Evolutionary conservation across 2,888 invertebrate species (phyloP).

Genomic region (Drosophila mercatorum): DNA sequence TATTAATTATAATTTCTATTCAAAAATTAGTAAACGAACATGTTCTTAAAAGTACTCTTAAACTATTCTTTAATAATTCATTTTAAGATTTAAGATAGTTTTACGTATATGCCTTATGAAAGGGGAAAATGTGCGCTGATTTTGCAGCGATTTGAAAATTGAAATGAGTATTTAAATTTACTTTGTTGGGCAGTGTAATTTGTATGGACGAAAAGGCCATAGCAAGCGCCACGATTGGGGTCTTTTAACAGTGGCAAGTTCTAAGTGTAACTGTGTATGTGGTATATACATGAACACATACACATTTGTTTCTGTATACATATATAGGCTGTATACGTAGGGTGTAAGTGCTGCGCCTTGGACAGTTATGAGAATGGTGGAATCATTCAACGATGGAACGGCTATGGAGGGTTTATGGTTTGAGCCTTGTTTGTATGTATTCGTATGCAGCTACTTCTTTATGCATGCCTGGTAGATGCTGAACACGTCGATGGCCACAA

Average conservation of each 20-base stretch:
- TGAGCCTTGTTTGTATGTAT: background rate
- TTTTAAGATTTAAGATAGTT: too few relatives aligned
- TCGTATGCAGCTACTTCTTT: constrained; percentile 35
- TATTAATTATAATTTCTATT: too few relatives aligned
- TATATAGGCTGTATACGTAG: background rate
- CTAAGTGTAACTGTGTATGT: background rate
- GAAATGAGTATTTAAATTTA: too few relatives aligned
- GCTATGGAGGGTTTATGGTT: constrained; percentile 10
- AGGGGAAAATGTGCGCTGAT: too few relatives aligned
- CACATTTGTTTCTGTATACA: background rate
- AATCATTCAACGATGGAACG: constrained; percentile 45
- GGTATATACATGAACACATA: background rate
- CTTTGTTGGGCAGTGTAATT: background rate
- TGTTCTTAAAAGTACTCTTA: too few relatives aligned
- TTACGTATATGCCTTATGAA: too few relatives aligned
- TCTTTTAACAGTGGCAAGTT: too few relatives aligned
- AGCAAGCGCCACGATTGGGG: too few relatives aligned
- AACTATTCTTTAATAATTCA: too few relatives aligned
- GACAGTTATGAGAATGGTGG: background rate
- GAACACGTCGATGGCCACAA: constrained; percentile 82
- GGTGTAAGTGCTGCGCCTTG: background rate
- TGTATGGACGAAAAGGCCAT: background rate
- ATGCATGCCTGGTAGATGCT: constrained; percentile 79
- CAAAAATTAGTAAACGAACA: too few relatives aligned
- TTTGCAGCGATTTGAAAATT: too few relatives aligned